These are phyloP conservation scores for Scaptomyza caliginosa DNA, from an alignment of 2,888 invertebrate genomes.

Conservation along the genomic window DNA sequence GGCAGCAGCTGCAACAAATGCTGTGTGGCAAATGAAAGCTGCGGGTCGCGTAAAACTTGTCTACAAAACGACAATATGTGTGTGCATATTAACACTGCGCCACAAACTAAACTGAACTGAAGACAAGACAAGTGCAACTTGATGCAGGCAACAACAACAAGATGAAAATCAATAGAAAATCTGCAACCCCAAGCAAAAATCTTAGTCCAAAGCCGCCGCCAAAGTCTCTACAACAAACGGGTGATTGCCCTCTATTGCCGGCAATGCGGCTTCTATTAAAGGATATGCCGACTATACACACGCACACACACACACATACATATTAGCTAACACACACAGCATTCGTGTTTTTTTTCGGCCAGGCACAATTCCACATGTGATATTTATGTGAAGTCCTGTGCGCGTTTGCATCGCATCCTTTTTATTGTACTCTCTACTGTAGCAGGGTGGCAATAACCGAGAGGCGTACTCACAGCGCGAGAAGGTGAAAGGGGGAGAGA, in stretches of 20 bases:
- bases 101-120: too few relatives aligned
- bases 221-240: conserved; percentile 52
- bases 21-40: conserved; percentile 37
- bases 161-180: conserved; percentile 72
- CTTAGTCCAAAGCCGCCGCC: conserved; percentile 32
- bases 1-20: conserved; percentile 41
- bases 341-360: conserved; percentile 32
- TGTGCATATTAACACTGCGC: conserved; percentile 37
- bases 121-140: too few relatives aligned
- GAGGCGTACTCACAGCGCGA: too few relatives aligned
- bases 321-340: conserved; percentile 24
- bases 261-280: conserved; percentile 53
- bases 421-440: conserved; percentile 33
- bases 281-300: conserved; percentile 27
- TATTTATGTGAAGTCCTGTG: conserved; percentile 73
- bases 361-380: conserved; percentile 39
- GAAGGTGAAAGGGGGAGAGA: conserved; percentile 2
- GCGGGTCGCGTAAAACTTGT: conserved; percentile 54
- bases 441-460: conserved; percentile 41
- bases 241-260: conserved; percentile 79
- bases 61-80: conserved; percentile 7
- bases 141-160: conserved; percentile 8
- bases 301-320: not conserved
- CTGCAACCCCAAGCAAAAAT: conserved; percentile 74
- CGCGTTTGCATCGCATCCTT: conserved; percentile 64